A percentile compares a stretch with the other conserved stretches of the same genome.
phyloP scores from a whole-genome alignment of 2,113 vertebrate species.

The Coracopsis vasa region DNA sequence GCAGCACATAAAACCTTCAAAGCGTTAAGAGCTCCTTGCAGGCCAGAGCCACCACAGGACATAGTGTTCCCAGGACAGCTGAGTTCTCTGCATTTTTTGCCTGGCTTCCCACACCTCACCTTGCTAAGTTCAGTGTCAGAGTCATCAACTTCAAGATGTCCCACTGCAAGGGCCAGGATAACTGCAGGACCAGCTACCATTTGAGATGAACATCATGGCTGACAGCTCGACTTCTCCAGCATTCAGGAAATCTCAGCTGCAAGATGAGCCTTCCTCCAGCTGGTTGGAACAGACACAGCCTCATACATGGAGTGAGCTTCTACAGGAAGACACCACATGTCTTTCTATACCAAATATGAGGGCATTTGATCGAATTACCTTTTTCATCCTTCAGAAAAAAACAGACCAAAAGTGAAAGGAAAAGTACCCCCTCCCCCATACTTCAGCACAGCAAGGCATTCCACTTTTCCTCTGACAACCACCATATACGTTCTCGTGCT shows the following conservation, averaged over 20 bases:
- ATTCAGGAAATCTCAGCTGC: neutral
- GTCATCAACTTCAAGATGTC: neutral
- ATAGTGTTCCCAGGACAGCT: neutral
- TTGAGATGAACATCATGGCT: neutral
- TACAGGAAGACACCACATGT: neutral
- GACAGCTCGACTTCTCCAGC: neutral
- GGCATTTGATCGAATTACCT: neutral
- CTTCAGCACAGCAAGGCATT: neutral
- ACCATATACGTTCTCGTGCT: neutral
- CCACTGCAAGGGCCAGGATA: neutral
- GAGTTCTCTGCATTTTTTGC: neutral
- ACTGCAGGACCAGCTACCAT: neutral
- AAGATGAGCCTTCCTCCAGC: neutral
- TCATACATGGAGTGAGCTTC: neutral
- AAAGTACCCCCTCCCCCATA: neutral
- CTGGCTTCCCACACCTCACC: neutral
- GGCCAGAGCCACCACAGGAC: neutral
- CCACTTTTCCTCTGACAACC: neutral
- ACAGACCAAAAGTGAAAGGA: neutral
- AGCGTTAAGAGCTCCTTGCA: neutral
- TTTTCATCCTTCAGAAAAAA: neutral
- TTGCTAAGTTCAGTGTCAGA: neutral
- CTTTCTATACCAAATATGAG: neutral
- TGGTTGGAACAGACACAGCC: neutral
- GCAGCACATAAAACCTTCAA: neutral